These are phyloP conservation scores for Haliclona indistincta DNA, from an alignment of 37 sponge, comb jelly and placozoan species.

Conservation along the genomic window DNA sequence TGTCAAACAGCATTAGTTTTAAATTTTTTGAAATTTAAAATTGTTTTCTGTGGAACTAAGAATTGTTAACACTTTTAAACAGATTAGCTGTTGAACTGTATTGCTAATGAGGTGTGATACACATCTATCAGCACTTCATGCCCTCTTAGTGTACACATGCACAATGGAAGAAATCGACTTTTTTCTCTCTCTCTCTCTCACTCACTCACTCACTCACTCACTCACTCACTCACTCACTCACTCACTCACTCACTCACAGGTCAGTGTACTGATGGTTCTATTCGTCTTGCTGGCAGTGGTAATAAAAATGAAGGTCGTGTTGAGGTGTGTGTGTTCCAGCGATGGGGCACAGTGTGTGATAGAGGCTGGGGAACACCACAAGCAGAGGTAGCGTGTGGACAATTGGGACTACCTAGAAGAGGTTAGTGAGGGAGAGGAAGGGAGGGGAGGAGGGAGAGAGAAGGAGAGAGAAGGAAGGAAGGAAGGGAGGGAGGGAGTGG, in stretches of 20 bases:
- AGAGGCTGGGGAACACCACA: slow-evolving; percentile 24
- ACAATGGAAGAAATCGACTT: background rate
- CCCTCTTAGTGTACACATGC: background rate
- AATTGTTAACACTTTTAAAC: no score
- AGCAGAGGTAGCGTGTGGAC: slow-evolving; percentile 48
- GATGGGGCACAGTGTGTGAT: slow-evolving; percentile 70
- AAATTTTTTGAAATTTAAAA: no score
- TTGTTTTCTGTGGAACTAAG: no score
- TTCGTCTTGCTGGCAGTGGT: no score
- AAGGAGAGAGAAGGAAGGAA: background rate
- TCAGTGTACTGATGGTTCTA: no score
- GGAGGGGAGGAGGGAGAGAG: background rate
- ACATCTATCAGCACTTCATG: no score
- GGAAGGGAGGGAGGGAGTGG: background rate
- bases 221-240: slow-evolving; percentile 22
- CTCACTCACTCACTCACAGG: background rate
- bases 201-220: slow-evolving; percentile 22
- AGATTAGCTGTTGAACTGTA: background rate
- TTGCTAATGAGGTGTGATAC: no score
- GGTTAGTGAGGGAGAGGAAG: no score
- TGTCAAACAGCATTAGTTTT: no score
- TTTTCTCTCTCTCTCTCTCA: slow-evolving; percentile 12
- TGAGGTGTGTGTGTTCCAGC: slow-evolving; percentile 18
- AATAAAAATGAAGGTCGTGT: slow-evolving; percentile 33
- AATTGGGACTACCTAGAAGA: slow-evolving; percentile 48